phyloP scores from a whole-genome alignment of 2,888 invertebrate genomes.

The Rhodophaea formosa region DNA sequence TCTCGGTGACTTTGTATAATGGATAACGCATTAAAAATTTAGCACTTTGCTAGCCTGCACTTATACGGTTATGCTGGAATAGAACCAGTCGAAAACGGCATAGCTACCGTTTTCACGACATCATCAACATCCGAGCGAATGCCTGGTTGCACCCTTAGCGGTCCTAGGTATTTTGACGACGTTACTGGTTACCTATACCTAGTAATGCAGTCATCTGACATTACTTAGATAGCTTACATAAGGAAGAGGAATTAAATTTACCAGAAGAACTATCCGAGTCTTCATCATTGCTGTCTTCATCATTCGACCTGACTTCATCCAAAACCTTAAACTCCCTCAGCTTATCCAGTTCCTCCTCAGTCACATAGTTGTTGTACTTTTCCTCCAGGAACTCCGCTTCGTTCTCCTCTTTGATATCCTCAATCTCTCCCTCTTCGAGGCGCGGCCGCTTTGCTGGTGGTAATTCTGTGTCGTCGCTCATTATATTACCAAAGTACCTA shows the following conservation, averaged over 20 bases:
- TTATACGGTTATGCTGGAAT: too few relatives aligned
- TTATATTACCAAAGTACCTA: slow-evolving; percentile 35
- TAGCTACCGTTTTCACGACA: too few relatives aligned
- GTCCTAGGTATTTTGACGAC: too few relatives aligned
- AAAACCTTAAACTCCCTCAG: slow-evolving; percentile 68
- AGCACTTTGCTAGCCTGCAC: too few relatives aligned
- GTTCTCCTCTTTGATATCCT: slow-evolving; percentile 30
- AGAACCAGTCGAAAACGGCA: too few relatives aligned
- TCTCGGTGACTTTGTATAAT: too few relatives aligned
- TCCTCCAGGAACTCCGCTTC: slow-evolving; percentile 31
- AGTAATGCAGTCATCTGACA: too few relatives aligned
- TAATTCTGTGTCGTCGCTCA: slow-evolving; percentile 34
- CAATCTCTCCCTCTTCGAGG: slow-evolving; percentile 19
- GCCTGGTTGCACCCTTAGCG: too few relatives aligned
- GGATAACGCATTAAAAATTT: too few relatives aligned
- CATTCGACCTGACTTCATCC: slow-evolving; percentile 70
- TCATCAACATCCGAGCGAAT: too few relatives aligned
- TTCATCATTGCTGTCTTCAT: slow-evolving; percentile 66
- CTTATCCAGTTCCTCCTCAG: slow-evolving; percentile 55
- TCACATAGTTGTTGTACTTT: slow-evolving; percentile 50
- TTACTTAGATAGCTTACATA: too few relatives aligned
- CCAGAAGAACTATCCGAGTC: slow-evolving; percentile 63
- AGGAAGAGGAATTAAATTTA: slow-evolving; percentile 23
- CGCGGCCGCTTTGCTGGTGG: slow-evolving; percentile 51
- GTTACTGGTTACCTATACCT: too few relatives aligned